Base-by-base conservation (phyloP, 2,888 invertebrate species). In the Ichneumon xanthorius region DNA sequence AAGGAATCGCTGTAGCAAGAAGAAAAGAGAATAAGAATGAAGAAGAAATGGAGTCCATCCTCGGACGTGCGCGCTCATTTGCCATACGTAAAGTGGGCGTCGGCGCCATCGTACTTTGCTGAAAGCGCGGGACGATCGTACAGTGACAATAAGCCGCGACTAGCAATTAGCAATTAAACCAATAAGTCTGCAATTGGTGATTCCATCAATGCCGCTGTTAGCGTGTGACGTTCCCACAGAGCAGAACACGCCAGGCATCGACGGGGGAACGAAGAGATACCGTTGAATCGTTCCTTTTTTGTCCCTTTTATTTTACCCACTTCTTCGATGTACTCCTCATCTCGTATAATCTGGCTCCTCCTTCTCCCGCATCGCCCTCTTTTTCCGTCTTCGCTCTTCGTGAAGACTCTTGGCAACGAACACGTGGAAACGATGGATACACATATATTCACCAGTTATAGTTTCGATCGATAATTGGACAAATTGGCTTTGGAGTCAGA, bases 151-250 rank as follows among this genome's bases (percentile, higher is more conserved):
- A 80, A 58, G 86, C 82, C 86, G 86, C 88, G 88, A 89, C 90
- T 92, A 90, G 91, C 92, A 93, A 93, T 93, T 93, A 93, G 90
- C 92, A 93, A 93, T 93, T 93, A 91, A 93, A 93, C 90, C 92
- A 93, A 92, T 93, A 92, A 92, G 89, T 89, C 89, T 89, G 91
- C 92, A 92, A 93, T 92, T 93, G 91, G 90, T 90, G 91, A 92
- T 92, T 92, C 91, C 91, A 90, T 93, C 92, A 91, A 92, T 90
- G 90, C 87, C 76, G 75, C 76, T 67, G 61, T 45, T 61, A 30
- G 68, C 75, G 81, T 73, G 82, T 80, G 85, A 84, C 85, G 87
- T 87, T 87, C 86, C 87, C 86, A 88, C 83, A 84, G 87, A 81
- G 77, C 68, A 45, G 77, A 70, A 65, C 72, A 70, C 45, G 53